A percentile compares a stretch with the other conserved stretches of the same genome.
phyloP scores from a whole-genome alignment of 2,888 invertebrate genomes.

The Eupithecia dodoneata region DNA sequence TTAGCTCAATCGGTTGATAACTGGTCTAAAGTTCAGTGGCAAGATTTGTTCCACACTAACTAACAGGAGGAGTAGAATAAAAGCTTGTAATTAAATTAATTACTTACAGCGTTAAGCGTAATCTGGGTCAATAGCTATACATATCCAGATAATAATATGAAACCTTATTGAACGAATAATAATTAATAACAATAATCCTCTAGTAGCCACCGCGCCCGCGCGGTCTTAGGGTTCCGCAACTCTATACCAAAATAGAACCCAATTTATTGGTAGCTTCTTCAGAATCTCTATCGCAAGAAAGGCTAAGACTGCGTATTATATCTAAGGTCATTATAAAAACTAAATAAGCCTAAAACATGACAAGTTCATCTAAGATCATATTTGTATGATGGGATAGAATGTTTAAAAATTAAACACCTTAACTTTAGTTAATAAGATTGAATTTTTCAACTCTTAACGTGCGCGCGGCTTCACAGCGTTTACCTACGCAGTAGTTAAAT shows the following conservation, averaged over 20 bases:
- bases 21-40: too few relatives aligned
- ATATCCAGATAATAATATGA: not conserved
- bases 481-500: not conserved
- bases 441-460: not conserved
- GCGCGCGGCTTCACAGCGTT: not conserved
- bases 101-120: not conserved
- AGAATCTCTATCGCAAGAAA: not conserved
- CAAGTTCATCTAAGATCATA: not conserved
- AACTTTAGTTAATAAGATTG: not conserved
- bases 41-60: too few relatives aligned
- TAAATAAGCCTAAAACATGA: not conserved
- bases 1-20: too few relatives aligned
- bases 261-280: not conserved
- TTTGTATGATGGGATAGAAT: not conserved
- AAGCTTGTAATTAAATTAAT: not conserved
- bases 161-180: not conserved
- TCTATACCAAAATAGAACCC: not conserved
- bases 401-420: slow-evolving; percentile 1
- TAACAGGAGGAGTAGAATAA: too few relatives aligned
- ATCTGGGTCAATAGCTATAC: not conserved
- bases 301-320: not conserved
- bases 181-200: not conserved
- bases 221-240: slow-evolving; percentile 1
- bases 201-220: slow-evolving; percentile 13
- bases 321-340: not conserved